Base-by-base conservation (phyloP, 2,888 invertebrate species). In the Spialia ferax region DNA sequence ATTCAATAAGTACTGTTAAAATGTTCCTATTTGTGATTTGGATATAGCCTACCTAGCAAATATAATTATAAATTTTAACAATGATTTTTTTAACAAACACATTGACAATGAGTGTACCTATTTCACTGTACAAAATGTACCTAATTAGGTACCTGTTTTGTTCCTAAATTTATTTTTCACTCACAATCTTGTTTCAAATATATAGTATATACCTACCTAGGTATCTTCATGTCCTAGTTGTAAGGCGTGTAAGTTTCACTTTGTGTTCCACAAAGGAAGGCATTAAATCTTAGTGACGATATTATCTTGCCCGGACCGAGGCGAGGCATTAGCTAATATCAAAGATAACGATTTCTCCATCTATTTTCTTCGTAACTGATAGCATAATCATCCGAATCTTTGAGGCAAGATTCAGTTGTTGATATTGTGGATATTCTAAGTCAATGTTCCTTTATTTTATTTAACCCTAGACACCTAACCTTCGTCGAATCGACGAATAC, bases 321-420 rank as follows among this genome's bases (percentile, higher is more conserved):
- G 23, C 42, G 22, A 52, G 7, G n/a, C 52, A 52, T 52, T 52
- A 52, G 52, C 52, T 26, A 26, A n/a, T 52, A 52, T 26, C 52
- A 52, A 52, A 52, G 52, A 52, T n/a, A 23, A 52, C 23, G n/a
- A 23, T 26, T 38, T 52, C 26, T 52, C n/a, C 7, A 52, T 20
- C 13, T 10, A 26, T 57, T 57, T 57, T 57, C 57, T 57, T 38
- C 4, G 23, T 57, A n/a, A 38, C 42, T 38, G 42, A 57, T 57
- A 15, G n/a, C n/a, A 42, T 42, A 15, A 57, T 42, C n/a, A 32
- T 22, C n/a, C 10, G 15, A 18, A 38, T 57, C 57, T 57, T n/a
- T 42, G 38, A 5, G 23, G n/a, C 6, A 45, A 29, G 22, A 26
- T 23, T 60, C 18, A 18, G 13, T 13, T 22, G 45, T 42, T 7